Base-by-base conservation (phyloP, 1,140 invertebrate species). In the Drosophila obscura region DNA sequence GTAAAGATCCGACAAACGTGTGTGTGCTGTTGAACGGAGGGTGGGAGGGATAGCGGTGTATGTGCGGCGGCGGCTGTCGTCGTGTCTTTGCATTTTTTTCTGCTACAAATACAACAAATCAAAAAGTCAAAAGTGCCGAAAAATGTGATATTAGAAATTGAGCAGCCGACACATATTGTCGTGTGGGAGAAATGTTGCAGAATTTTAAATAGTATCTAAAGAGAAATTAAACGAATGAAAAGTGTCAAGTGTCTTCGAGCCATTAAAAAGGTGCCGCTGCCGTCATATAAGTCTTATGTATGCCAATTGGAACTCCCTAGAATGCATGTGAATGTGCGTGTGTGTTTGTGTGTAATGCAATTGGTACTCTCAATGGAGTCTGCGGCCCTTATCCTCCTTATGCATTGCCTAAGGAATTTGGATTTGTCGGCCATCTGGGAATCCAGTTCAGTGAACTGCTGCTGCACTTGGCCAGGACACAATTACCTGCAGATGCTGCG, bases 1-100 rank as follows among this genome's bases (percentile, higher is more conserved):
- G 31, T 11, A 35, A 35, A 35, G 31, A 35, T 35, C 31, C 31
- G 8, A 35, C 31, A 35, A 51, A 45, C 51, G 46, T 56, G 59
- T 51, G 56, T 35, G 58, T 31, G 49, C 48, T 56, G 67, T 24
- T 60, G 64, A 43, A 45, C 16, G 26, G 45, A 19, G 7, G 6
- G 28, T 8, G 60, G 11, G 15, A 4, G n/a, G 59, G n/a, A 39
- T 24, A 49, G 24, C 22, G 41, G 51, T 22, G 60, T 52, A 67
- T 52, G 66, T 59, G 65, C 58, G 60, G 59, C 57, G 48, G 80
- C 65, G 68, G 84, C 62, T 83, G 77, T 66, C 77, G 81, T 85
- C 82, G 81, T 87, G 73, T 85, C 81, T 84, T 84, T 85, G 77
- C 82, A 77, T 77, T 85, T 84, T 79, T 85, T 84, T 79, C 84